Base-by-base conservation (phyloP, 2,797 vertebrate genomes). In the Buphagus erythrorhynchus region DNA sequence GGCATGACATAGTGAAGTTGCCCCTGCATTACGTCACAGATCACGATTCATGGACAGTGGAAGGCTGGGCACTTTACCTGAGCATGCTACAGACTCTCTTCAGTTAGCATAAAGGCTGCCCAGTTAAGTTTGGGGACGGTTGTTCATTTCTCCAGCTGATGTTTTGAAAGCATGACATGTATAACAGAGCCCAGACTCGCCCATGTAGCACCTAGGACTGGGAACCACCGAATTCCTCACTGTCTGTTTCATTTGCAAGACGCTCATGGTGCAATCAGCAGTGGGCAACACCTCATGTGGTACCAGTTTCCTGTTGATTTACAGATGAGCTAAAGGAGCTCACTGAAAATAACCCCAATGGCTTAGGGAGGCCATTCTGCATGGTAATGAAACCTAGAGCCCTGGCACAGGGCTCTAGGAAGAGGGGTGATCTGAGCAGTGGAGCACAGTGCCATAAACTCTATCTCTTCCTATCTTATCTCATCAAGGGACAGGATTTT, bases 1-100 rank as follows among this genome's bases (percentile, higher is more conserved):
- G 71, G 90, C 90, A 49, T 38, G 63, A 75, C 85, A 65, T 68
- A 66, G 71, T 84, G 93, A 96, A 97, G 93, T 89, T 88, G 71
- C 65, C 49, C 54, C 51, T 96, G 87, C 13, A 3, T 96, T 93
- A 94, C 68, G 57, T 96, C 86, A 88, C 33, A 51, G 73, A 65
- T 84, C 36, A 16, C 7, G 10, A 93, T 94, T 97, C 61, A 90
- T 35, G 52, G 75, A 25, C 84, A 17, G 5, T 28, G 71, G 88
- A 33, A 57, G 69, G 45, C 81, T 43, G n/a, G 76, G 25, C 91
- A 43, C 79, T 81, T 85, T 79, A 49, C 92, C 42, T 19, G 16
- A 10, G 9, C 45, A 62, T 76, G 84, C n/a, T 68, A n/a, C 59
- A 91, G 55, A 2, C 52, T 63, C 77, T 42, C 4, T 19, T 55